Base-by-base conservation (phyloP, 2,113 vertebrate genomes). In the Periophthalmus modestus region DNA sequence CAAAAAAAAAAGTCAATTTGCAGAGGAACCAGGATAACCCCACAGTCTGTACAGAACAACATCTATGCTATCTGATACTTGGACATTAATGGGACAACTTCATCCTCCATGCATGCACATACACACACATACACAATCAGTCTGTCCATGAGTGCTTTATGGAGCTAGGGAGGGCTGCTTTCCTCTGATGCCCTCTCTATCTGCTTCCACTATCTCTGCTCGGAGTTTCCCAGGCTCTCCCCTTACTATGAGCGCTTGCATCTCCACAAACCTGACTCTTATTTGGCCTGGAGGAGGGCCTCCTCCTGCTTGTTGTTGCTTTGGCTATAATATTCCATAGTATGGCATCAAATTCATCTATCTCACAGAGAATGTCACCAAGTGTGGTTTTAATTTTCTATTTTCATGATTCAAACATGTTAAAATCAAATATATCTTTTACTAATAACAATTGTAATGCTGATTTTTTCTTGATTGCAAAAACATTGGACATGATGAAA, bases 161-260 rank as follows among this genome's bases (percentile, higher is more conserved):
- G 96, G 93, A 84, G 85, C 78, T 82, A 19, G 52, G 52, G 52
- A 55, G 52, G 52, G 19, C 52, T 55, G 46, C 80, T 61, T 11
- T 79, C 70, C 63, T 81, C 81, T 82, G 83, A 89, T 87, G 69
- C 78, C 46, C 67, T 75, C 78, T 55, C 78, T 89, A 89, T 91
- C 89, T 89, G 85, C 82, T 77, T 87, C 87, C 78, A 77, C 63
- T 69, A 88, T 89, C 91, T 88, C 82, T 15, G 65, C 69, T 39
- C 52, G 75, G 48, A 24, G 9, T 85, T 90, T 92, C 87, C 85
- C 89, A 89, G 82, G 85, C 84, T 82, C 75, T 89, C 88, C 82
- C 74, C 79, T 86, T 85, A 85, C 85, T 10, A 9, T 43, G 39
- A 43, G 7, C 3, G 28, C 39, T 43, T 10, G 10, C 39, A 43